Evolutionary conservation across 1,140 invertebrate species (phyloP), one percentile per base, ranked within the genome.

Genomic region (Trinorchestia longiramus): DNA sequence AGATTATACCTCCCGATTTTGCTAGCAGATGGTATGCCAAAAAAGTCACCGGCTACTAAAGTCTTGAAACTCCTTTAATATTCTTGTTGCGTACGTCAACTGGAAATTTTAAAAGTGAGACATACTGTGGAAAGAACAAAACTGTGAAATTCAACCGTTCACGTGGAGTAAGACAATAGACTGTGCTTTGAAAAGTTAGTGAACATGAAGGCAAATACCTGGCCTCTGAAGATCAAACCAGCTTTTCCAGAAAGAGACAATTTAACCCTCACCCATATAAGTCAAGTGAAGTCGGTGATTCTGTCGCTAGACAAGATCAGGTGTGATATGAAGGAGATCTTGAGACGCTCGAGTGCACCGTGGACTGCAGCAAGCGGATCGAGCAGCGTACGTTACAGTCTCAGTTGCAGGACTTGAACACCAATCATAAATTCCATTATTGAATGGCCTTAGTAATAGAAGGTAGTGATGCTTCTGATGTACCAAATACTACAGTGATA

Each of bases 281-380:
- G 62, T 36, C 62, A 77, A 77, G 28, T 77, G 62, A 77, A 77
- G 62, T 36, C 62, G 62, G 62, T 77, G 62, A 77, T 77, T 77
- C 28, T 77, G 62, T 77, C 28, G 40, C 47, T 94, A 94, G 43
- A 94, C 92, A 45, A 94, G 43, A 40, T 94, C 92, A 45, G 92
- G 92, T 8, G 92, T 94, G 43, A 94, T 45, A 94, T 94, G 92
- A 43, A 92, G 88, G 6, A 92, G 92, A 45, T 94, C 92, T 94
- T 94, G 92, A 17, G 92, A 43, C 3, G 92, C 92, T 47, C 92
- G 92, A 45, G 43, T 94, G 44, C 92, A 94, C 6, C 92, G 92
- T n/a, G 92, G 92, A 47, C 92, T 94, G 92, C 92, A 94, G 44
- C 92, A 94, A 45, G 43, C 43, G 43, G 92, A 45, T 45, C 92